Conservation (phyloP, 2,888 invertebrate genomes). For the Oligia fasciuncula region DNA sequence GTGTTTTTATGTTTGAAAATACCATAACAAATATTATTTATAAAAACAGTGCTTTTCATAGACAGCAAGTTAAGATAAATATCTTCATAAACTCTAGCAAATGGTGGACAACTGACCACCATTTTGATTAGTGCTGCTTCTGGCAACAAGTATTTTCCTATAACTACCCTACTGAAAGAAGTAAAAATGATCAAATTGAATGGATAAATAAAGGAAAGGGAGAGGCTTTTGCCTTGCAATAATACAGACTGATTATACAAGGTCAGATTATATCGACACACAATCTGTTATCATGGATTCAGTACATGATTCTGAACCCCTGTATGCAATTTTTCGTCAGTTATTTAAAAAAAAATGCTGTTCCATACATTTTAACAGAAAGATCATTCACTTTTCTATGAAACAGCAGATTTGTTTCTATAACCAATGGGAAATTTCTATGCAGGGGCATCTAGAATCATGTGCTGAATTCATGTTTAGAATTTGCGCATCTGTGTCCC, state of each 20-base stretch:
- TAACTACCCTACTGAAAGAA: not conserved
- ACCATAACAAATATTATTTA: not conserved
- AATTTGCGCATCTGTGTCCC: too few relatives aligned
- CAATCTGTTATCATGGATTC: not conserved
- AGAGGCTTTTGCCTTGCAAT: not conserved
- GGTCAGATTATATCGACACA: too few relatives aligned
- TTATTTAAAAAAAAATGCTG: too few relatives aligned
- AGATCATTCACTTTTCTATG: too few relatives aligned
- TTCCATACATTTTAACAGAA: too few relatives aligned
- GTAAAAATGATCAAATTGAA: not conserved
- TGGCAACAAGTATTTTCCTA: not conserved
- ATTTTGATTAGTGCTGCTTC: not conserved
- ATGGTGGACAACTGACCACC: not conserved
- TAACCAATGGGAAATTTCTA: too few relatives aligned
- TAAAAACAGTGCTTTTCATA: not conserved
- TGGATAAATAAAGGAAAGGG: not conserved
- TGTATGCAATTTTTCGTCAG: too few relatives aligned
- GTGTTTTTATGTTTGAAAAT: not conserved
- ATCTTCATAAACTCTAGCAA: not conserved
- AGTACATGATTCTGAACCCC: not conserved
- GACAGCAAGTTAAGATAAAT: not conserved
- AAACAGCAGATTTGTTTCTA: too few relatives aligned
- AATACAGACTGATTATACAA: not conserved
- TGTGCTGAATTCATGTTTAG: too few relatives aligned
- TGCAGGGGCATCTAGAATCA: too few relatives aligned